phyloP scores from a whole-genome alignment of 2,888 invertebrate species.

The Barypeithes pellucidus region DNA sequence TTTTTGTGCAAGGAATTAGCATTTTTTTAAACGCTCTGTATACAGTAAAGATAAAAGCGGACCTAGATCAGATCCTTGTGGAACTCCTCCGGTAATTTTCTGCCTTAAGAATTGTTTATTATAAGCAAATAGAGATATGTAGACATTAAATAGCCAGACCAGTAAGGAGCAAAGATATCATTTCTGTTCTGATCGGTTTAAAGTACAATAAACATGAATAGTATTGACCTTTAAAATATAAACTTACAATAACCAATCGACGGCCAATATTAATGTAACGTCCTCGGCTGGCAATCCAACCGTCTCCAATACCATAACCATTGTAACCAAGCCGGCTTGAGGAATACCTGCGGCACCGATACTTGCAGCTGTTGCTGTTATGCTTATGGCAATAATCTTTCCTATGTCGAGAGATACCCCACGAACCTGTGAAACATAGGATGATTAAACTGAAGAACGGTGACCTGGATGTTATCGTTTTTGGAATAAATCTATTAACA shows the following conservation, averaged over 20 bases:
- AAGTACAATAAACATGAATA: too few species aligned
- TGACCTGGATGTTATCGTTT: too few species aligned
- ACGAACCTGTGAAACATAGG: slow-evolving; percentile 64
- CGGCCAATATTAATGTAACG: slow-evolving; percentile 78
- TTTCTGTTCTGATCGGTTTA: too few species aligned
- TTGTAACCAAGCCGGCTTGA: slow-evolving; percentile 84
- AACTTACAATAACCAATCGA: slow-evolving; percentile 82
- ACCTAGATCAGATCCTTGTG: too few species aligned
- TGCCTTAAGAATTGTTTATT: too few species aligned
- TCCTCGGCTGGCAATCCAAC: slow-evolving; percentile 81
- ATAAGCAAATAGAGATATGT: too few species aligned
- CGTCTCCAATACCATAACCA: slow-evolving; percentile 83
- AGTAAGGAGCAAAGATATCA: too few species aligned
- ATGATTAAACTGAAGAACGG: background rate
- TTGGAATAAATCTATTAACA: background rate
- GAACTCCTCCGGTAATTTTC: too few species aligned
- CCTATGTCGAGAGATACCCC: slow-evolving; percentile 77
- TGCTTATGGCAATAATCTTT: slow-evolving; percentile 82
- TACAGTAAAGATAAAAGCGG: too few species aligned
- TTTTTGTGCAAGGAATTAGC: too few species aligned
- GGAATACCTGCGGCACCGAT: slow-evolving; percentile 88
- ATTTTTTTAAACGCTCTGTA: too few species aligned
- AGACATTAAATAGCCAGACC: too few species aligned
- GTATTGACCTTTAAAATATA: background rate
- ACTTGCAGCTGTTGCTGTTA: slow-evolving; percentile 86